A percentile compares a stretch with the other conserved stretches of the same genome.
These are phyloP conservation scores for Sigmodon hispidus DNA, from an alignment of 2,113 vertebrate species.

Conservation along the genomic window DNA sequence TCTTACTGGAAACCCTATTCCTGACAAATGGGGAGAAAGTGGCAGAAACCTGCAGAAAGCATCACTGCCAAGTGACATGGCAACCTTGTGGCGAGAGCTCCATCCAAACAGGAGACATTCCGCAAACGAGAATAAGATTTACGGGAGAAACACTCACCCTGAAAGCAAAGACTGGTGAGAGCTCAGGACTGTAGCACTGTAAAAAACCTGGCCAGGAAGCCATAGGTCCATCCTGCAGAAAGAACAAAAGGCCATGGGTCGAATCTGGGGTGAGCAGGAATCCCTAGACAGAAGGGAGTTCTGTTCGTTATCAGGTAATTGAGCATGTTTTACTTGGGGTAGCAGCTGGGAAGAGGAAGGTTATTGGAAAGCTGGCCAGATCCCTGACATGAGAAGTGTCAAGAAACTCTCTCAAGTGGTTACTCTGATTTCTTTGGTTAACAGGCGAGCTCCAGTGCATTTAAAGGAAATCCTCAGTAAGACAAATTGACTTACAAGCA, in stretches of 20 bases:
- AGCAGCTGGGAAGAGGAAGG: slow-evolving; percentile 1
- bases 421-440: slow-evolving; percentile 28
- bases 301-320: slow-evolving; percentile 39
- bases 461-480: neutral
- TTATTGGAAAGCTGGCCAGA: slow-evolving; percentile 35
- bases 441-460: neutral
- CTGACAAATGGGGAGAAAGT: slow-evolving; percentile 70
- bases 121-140: slow-evolving; percentile 75
- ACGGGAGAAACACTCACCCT: slow-evolving; percentile 68
- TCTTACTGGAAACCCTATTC: slow-evolving; percentile 77
- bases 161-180: slow-evolving; percentile 70
- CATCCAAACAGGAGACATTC: slow-evolving; percentile 63
- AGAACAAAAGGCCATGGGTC: slow-evolving; percentile 72
- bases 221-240: slow-evolving; percentile 54
- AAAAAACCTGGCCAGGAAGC: slow-evolving; percentile 74
- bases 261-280: slow-evolving; percentile 44
- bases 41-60: slow-evolving; percentile 76
- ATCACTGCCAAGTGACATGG: slow-evolving; percentile 69
- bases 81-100: slow-evolving; percentile 58
- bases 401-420: neutral
- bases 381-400: neutral
- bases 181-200: slow-evolving; percentile 64
- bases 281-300: neutral
- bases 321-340: slow-evolving; percentile 38
- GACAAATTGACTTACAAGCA: neutral